A percentile compares a stretch with the other conserved stretches of the same genome.
Evolutionary conservation across 2,113 vertebrate species (phyloP).

Genomic region (Tragulus kanchil): DNA sequence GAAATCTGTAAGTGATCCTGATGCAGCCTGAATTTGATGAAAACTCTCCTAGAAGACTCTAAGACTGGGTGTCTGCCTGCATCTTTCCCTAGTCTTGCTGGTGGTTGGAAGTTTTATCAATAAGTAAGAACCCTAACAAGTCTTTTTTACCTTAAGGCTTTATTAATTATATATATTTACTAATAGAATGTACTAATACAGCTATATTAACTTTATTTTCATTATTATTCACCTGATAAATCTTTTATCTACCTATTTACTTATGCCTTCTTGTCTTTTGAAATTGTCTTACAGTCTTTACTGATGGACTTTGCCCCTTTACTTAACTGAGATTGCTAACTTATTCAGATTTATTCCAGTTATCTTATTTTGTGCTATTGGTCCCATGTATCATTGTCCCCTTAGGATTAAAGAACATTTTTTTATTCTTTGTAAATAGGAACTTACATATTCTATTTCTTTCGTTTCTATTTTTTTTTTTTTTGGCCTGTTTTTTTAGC

Average conservation of each 20-base stretch:
- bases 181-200: neutral
- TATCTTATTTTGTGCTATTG: neutral
- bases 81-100: neutral
- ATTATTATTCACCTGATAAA: neutral
- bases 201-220: neutral
- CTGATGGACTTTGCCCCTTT: neutral
- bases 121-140: neutral
- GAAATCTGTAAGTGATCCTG: neutral
- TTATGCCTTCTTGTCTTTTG: neutral
- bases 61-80: neutral
- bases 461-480: neutral
- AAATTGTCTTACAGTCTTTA: neutral
- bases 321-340: neutral
- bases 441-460: neutral
- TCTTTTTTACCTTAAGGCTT: neutral
- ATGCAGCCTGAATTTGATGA: neutral
- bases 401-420: neutral
- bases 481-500: neutral
- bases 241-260: neutral
- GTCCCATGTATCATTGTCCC: neutral
- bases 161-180: conserved; percentile 5
- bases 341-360: conserved; percentile 31
- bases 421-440: neutral
- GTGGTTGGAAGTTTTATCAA: neutral
- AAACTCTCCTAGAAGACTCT: neutral